Evolutionary conservation across 2,797 vertebrate species (phyloP).

Genomic region (Microchirus variegatus): DNA sequence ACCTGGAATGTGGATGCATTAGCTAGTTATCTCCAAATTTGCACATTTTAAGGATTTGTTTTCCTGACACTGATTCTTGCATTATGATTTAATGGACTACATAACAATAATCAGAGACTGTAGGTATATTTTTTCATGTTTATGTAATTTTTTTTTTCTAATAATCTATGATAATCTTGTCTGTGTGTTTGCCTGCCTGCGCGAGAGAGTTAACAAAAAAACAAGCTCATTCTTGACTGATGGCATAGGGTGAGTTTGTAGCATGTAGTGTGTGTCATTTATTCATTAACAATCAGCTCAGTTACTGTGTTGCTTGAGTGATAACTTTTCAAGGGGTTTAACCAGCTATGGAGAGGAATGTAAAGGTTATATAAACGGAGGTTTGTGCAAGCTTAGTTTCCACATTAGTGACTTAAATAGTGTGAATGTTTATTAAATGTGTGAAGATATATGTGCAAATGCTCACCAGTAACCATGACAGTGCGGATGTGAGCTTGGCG

Average conservation of each 20-base stretch:
- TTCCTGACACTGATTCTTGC: neutral
- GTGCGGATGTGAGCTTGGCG: constrained; percentile 93
- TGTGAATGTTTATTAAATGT: too few species aligned
- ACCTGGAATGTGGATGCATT: constrained; percentile 73
- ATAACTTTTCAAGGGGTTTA: neutral
- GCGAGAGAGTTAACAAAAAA: too few species aligned
- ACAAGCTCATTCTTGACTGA: too few species aligned
- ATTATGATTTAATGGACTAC: too few species aligned
- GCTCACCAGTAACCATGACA: constrained; percentile 95
- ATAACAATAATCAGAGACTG: too few species aligned
- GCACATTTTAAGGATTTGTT: neutral
- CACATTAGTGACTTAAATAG: neutral
- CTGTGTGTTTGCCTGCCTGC: too few species aligned
- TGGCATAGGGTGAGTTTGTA: too few species aligned
- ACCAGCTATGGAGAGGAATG: neutral
- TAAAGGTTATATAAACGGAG: neutral
- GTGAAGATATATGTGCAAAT: neutral
- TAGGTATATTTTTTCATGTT: too few species aligned
- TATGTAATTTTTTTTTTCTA: too few species aligned
- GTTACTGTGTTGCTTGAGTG: constrained; percentile 2
- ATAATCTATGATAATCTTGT: too few species aligned
- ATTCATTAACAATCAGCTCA: too few species aligned
- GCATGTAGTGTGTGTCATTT: too few species aligned
- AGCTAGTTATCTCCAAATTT: neutral
- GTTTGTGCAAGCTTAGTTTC: neutral